Evolutionary conservation across 2,888 invertebrate species (phyloP).

Genomic region (Halocaridina rubra): DNA sequence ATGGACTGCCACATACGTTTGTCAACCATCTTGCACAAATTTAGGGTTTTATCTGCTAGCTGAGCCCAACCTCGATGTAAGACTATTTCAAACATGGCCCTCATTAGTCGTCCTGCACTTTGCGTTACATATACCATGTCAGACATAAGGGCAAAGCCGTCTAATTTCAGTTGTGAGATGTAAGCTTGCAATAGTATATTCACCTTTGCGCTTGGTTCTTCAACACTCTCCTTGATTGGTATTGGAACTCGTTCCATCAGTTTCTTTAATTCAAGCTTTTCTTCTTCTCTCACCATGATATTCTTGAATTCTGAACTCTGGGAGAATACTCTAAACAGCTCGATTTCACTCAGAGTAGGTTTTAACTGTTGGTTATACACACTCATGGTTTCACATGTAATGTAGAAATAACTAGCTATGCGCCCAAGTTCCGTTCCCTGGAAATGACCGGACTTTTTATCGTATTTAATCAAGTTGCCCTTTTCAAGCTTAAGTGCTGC

Average conservation of each 20-base stretch:
- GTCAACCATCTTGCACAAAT: conserved; percentile 98
- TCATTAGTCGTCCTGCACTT: conserved; percentile 91
- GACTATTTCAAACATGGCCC: conserved; percentile 98
- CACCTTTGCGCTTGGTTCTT: conserved; percentile 96
- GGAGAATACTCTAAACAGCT: conserved; percentile 97
- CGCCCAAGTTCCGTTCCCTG: conserved; percentile 76
- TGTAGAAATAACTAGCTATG: conserved; percentile 98
- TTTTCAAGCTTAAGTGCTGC: conserved; percentile 92
- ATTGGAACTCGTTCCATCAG: conserved; percentile 96
- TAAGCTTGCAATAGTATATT: conserved; percentile 96
- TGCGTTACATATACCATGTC: conserved; percentile 99
- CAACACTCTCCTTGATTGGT: conserved; percentile 98
- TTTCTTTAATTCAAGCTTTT: conserved; percentile 95
- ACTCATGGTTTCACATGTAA: conserved; percentile 95
- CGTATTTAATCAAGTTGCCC: conserved; percentile 94
- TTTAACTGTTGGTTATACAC: conserved; percentile 96
- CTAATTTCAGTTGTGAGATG: conserved; percentile 96
- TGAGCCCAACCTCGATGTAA: conserved; percentile 95
- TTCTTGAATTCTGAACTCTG: conserved; percentile 96
- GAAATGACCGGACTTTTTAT: conserved; percentile 89
- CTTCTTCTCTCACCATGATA: conserved; percentile 93
- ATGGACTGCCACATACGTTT: conserved; percentile 99
- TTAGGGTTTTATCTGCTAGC: conserved; percentile 92
- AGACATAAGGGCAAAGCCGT: conserved; percentile 98
- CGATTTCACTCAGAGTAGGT: conserved; percentile 96